Evolutionary conservation across 2,797 vertebrate genomes (phyloP), one percentile per base, ranked within the genome.

Genomic region (Rhinatrema bivittatum): DNA sequence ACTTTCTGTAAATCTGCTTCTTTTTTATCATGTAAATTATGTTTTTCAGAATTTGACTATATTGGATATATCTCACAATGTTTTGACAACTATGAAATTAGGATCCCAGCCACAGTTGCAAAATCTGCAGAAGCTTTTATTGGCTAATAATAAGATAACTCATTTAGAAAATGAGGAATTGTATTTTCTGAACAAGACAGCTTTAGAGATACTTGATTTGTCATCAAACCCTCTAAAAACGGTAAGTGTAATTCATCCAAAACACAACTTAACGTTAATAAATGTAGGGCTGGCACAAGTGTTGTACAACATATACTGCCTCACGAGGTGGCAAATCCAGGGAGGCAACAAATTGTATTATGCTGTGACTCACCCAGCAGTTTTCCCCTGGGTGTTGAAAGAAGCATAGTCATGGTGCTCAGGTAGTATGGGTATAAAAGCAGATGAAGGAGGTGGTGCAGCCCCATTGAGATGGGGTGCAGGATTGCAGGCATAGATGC

Each of bases 11-110:
- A n/a, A n/a, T n/a, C n/a, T n/a, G n/a, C n/a, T n/a, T n/a, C n/a
- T n/a, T n/a, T n/a, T n/a, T n/a, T n/a, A n/a, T n/a, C n/a, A n/a
- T n/a, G n/a, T n/a, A n/a, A n/a, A n/a, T n/a, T n/a, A n/a, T 32
- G 17, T 16, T 56, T 16, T 9, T 25, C 61, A 99, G 95, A 89
- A 59, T 34, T 76, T 99, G 62, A 63, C 37, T 23, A 70, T 61
- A 60, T 74, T 99, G 38, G 90, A 97, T 23, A 65, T 98, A 8
- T 93, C 94, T 25, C 73, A 59, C 34, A 98, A 94, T 78, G 60
- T 55, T 5, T 74, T 98, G 46, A 51, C 36, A 13, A 87, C 93
- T 12, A 83, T 83, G 29, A 72, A 46, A 52, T 72, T 99, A 36
- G 85, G 91, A 39, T 68, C 66, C 4, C 61, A 68, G 19, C 70